Evolutionary conservation across 2,797 vertebrate genomes (phyloP).

Genomic region (Microctenopoma lineatum): DNA sequence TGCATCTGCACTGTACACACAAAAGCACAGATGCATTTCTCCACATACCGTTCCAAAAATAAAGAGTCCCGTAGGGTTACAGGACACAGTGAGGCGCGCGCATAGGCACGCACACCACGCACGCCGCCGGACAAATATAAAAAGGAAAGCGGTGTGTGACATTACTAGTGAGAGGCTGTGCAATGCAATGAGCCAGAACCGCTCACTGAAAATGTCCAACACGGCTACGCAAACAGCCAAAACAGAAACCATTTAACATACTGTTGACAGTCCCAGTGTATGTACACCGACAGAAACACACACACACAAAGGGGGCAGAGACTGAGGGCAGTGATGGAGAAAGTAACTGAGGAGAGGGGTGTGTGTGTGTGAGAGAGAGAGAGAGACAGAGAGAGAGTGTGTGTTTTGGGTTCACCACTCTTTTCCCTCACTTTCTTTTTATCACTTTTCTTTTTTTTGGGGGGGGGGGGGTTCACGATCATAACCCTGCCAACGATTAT

Average conservation of each 20-base stretch:
- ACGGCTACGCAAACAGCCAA: slow-evolving; percentile 17
- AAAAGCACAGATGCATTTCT: slow-evolving; percentile 17
- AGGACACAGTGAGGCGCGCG: slow-evolving; percentile 6
- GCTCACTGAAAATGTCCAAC: slow-evolving; percentile 30
- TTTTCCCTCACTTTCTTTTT: slow-evolving; percentile 5
- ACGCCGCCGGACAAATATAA: not conserved
- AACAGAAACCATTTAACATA: slow-evolving; percentile 31
- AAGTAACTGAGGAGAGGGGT: slow-evolving; percentile 40
- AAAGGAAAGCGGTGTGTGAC: slow-evolving; percentile 12
- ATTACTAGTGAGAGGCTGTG: slow-evolving; percentile 22
- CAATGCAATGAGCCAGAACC: slow-evolving; percentile 3
- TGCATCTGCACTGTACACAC: slow-evolving; percentile 14
- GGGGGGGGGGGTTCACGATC: slow-evolving; percentile 30
- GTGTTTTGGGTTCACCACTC: slow-evolving; percentile 8
- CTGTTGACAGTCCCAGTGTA: slow-evolving; percentile 33
- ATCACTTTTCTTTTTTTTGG: slow-evolving; percentile 3
- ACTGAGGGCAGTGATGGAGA: slow-evolving; percentile 22
- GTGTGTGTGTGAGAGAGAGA: slow-evolving; percentile 13
- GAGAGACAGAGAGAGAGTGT: not conserved
- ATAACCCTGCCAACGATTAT: slow-evolving; percentile 60
- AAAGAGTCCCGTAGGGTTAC: slow-evolving; percentile 32
- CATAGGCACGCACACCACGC: not conserved
- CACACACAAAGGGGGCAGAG: not conserved
- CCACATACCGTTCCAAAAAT: slow-evolving; percentile 45
- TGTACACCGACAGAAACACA: slow-evolving; percentile 2